phyloP scores from a whole-genome alignment of 2,888 invertebrate species.

The Harmothoe impar region DNA sequence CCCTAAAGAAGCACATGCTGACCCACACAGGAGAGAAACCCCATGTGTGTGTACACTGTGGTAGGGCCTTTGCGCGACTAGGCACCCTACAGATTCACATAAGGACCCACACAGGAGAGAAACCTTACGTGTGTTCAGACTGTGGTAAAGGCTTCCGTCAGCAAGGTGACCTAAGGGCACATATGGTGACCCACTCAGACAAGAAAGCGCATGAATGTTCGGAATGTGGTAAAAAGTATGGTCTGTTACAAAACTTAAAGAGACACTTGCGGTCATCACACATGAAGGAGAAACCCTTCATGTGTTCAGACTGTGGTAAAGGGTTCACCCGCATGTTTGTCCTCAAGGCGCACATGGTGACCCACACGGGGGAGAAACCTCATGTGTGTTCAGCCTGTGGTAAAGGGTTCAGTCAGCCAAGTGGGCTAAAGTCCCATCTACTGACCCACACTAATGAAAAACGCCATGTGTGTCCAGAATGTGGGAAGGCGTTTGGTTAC shows the following conservation, averaged over 20 bases:
- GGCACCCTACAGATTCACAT: background rate
- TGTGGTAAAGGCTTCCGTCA: background rate
- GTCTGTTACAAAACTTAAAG: background rate
- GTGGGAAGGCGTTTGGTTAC: background rate
- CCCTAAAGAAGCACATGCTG: background rate
- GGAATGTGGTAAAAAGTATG: background rate
- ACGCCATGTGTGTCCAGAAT: background rate
- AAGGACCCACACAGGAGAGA: background rate
- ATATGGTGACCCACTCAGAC: background rate
- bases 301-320: background rate
- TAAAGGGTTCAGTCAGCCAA: background rate
- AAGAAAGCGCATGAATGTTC: conserved; percentile 4
- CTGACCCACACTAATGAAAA: background rate
- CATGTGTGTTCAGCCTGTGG: conserved; percentile 7
- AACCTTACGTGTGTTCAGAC: background rate
- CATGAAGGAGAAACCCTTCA: background rate
- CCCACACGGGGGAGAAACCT: background rate
- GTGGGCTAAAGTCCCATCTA: background rate
- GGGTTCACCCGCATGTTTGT: background rate
- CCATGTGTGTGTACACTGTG: background rate
- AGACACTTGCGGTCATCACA: background rate
- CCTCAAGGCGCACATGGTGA: background rate
- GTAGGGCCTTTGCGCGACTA: background rate
- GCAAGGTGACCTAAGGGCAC: background rate
- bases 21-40: conserved; percentile 1